A percentile compares a stretch with the other conserved stretches of the same genome.
phyloP scores from a whole-genome alignment of 2,888 invertebrate species.

The Megaustenia siamemsis region DNA sequence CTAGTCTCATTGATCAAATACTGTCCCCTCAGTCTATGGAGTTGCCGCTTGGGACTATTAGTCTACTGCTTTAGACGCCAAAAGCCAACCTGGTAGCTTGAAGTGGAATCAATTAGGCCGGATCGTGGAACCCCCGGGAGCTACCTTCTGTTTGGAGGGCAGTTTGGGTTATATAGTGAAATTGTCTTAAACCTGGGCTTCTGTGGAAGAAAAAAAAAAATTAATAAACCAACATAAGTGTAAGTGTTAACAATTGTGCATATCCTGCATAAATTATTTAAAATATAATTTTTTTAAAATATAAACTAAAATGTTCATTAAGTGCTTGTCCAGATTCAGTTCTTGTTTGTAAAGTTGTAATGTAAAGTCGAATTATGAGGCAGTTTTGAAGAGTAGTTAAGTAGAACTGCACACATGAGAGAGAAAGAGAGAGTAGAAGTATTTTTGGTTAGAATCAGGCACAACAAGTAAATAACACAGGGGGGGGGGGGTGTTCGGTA shows the following conservation, averaged over 20 bases:
- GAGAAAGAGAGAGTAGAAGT: neutral
- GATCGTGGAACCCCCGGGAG: neutral
- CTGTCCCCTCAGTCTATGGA: neutral
- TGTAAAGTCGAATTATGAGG: neutral
- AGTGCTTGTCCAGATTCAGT: too few species aligned
- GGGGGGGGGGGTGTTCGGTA: too few species aligned
- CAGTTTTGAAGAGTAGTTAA: neutral
- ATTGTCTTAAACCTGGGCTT: too few species aligned
- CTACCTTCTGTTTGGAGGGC: neutral
- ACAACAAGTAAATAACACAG: too few species aligned
- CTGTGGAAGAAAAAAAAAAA: too few species aligned
- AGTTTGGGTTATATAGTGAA: too few species aligned
- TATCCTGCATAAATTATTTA: too few species aligned
- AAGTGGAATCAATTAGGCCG: slow-evolving; percentile 19
- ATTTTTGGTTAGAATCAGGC: too few species aligned
- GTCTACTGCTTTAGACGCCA: neutral
- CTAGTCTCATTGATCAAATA: neutral
- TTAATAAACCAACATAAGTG: too few species aligned
- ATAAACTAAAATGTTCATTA: too few species aligned
- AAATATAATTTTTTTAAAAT: too few species aligned
- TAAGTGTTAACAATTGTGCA: too few species aligned
- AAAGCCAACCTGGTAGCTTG: neutral
- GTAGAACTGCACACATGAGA: neutral
- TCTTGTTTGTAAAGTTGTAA: neutral
- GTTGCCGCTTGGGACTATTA: slow-evolving; percentile 18